Conservation (phyloP, 2,888 invertebrate species). For the Drosophila neonasuta region DNA sequence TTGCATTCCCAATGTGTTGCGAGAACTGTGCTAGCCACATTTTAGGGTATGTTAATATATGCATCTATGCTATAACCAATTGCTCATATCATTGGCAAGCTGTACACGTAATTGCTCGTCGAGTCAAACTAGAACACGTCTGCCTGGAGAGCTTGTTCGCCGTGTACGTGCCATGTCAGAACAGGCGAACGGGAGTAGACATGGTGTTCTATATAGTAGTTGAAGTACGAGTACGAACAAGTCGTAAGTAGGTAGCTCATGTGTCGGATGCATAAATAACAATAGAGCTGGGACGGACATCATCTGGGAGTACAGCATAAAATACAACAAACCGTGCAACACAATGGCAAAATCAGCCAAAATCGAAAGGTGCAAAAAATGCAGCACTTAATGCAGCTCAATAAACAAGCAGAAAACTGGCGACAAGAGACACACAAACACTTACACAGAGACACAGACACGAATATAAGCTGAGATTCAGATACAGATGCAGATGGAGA, state of each 20-base stretch:
- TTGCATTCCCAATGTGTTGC: background rate
- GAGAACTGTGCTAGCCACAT: conserved; percentile 2
- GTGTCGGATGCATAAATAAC: conserved; percentile 59
- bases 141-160: conserved; percentile 40
- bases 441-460: conserved; percentile 16
- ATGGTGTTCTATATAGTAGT: conserved; percentile 60
- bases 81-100: conserved; percentile 51
- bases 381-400: conserved; percentile 59
- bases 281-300: conserved; percentile 37
- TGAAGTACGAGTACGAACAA: conserved; percentile 1
- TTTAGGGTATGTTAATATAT: conserved; percentile 48
- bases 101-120: conserved; percentile 63
- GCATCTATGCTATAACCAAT: conserved; percentile 43
- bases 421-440: conserved; percentile 44
- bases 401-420: conserved; percentile 65
- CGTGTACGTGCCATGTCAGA: conserved; percentile 63
- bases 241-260: conserved; percentile 26
- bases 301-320: conserved; percentile 15
- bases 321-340: conserved; percentile 7
- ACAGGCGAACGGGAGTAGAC: conserved; percentile 50
- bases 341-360: conserved; percentile 41
- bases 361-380: conserved; percentile 58
- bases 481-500: conserved; percentile 19
- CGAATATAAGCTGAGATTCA: conserved; percentile 16
- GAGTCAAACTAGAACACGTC: conserved; percentile 73